phyloP scores from a whole-genome alignment of 2,888 invertebrate species.

The Cenopis cana region DNA sequence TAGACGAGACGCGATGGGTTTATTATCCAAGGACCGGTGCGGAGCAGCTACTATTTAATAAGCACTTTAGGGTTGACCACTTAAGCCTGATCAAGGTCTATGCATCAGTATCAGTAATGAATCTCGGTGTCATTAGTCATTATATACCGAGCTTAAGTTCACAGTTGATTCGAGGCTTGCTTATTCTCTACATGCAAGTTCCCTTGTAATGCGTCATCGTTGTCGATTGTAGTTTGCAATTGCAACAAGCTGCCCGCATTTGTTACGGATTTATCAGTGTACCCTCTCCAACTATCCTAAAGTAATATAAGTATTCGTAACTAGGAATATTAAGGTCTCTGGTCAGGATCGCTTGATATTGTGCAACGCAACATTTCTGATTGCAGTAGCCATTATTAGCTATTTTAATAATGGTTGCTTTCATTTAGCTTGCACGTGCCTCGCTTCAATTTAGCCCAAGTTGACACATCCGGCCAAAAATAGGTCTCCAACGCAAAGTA shows the following conservation, averaged over 20 bases:
- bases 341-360: neutral
- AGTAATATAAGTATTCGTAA: no score
- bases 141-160: neutral
- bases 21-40: no score
- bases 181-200: no score
- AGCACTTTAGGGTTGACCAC: neutral
- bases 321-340: no score
- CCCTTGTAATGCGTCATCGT: constrained; percentile 14
- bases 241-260: constrained; percentile 14
- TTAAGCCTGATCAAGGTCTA: neutral
- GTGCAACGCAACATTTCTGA: neutral
- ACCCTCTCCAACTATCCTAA: neutral
- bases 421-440: constrained; percentile 23
- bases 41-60: neutral
- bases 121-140: neutral
- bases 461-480: constrained; percentile 42
- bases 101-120: neutral
- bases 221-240: constrained; percentile 8
- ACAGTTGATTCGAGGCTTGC: neutral
- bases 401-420: neutral
- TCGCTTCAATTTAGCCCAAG: constrained; percentile 29
- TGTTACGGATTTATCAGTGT: constrained; percentile 7
- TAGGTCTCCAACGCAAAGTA: constrained; percentile 42
- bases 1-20: constrained; percentile 1
- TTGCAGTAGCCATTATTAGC: neutral